Base-by-base conservation (phyloP, 2,888 invertebrate species). In the Ephialtes manifestator region DNA sequence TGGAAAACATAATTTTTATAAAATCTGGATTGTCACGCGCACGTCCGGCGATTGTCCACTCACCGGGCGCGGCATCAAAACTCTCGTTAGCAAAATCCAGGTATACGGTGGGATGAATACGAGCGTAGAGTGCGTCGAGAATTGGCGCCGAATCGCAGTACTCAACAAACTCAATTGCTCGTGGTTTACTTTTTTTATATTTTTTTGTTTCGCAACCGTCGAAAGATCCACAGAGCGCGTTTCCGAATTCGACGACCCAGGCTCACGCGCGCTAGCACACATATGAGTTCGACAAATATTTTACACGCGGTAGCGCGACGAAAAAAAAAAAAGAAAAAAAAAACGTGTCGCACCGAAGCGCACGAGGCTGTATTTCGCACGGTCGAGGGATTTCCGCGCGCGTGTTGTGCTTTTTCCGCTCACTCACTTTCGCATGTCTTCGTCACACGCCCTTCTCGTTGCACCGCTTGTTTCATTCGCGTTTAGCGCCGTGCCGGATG, bases 141-240 rank as follows among this genome's bases (percentile, higher is more conserved):
- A 55, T 68, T 46, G 24, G 46, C 20, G 71, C 78, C 46, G 65
- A 78, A 82, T 76, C 75, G 79, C 74, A 70, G 77, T 72, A 74
- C 84, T 82, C 82, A 79, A 79, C 85, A 82, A 79, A 85, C 85
- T 82, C 85, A 82, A 85, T 85, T 85, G 85, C 79, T 58, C 85
- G 78, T 79, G 85, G 75, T 79, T 79, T 78, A 72, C 67, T 68
- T 75, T 74, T 84, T 75, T n/a, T n/a, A n/a, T n/a, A n/a, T n/a
- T 67, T 63, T 70, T 83, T 83, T 84, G 75, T 75, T 84, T 75
- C 80, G 60, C 70, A 65, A 65, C 46, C 55, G 31, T 79, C 75
- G 63, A 76, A 72, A 74, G 58, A 79, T 80, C 58, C 53, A 65
- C 24, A 70, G 35, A 20, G 72, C 63, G 71, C 11, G 39, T 39